phyloP scores from a whole-genome alignment of 2,113 vertebrate genomes.

The Cephalopholis sonnerati region DNA sequence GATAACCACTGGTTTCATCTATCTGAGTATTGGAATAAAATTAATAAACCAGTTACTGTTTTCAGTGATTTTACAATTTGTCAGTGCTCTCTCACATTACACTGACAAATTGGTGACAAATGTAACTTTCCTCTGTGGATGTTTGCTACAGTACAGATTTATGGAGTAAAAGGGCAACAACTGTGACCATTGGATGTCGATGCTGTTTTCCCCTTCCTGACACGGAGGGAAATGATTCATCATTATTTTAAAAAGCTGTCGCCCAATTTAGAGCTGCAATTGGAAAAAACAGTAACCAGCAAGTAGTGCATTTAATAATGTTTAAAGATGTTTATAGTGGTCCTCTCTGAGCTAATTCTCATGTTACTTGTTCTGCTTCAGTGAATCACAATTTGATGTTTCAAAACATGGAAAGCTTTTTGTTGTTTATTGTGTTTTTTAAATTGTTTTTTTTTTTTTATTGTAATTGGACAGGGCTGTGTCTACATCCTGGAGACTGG shows the following conservation, averaged over 20 bases:
- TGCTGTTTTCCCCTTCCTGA: background rate
- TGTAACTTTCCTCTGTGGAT: background rate
- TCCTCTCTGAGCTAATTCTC: background rate
- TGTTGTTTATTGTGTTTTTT: slow-evolving; percentile 44
- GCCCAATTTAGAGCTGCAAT: background rate
- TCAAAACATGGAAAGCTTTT: slow-evolving; percentile 28
- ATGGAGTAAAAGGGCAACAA: background rate
- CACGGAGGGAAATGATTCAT: too few relatives aligned
- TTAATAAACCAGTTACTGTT: too few relatives aligned
- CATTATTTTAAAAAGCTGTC: too few relatives aligned
- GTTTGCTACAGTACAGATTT: background rate
- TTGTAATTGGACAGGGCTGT: slow-evolving; percentile 68
- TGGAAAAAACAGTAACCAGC: background rate
- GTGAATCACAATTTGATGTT: slow-evolving; percentile 2
- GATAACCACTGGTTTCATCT: too few relatives aligned
- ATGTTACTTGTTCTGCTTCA: slow-evolving; percentile 8
- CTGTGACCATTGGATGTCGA: too few relatives aligned
- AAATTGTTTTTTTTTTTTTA: background rate
- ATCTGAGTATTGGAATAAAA: too few relatives aligned
- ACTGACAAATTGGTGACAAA: background rate
- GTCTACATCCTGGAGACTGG: slow-evolving; percentile 55
- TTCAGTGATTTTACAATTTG: background rate
- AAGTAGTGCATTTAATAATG: too few relatives aligned
- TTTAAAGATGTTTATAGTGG: background rate
- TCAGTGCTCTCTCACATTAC: background rate